Evolutionary conservation across 1,140 invertebrate species (phyloP), one percentile per base, ranked within the genome.

Genomic region (Drosophila sechellia): DNA sequence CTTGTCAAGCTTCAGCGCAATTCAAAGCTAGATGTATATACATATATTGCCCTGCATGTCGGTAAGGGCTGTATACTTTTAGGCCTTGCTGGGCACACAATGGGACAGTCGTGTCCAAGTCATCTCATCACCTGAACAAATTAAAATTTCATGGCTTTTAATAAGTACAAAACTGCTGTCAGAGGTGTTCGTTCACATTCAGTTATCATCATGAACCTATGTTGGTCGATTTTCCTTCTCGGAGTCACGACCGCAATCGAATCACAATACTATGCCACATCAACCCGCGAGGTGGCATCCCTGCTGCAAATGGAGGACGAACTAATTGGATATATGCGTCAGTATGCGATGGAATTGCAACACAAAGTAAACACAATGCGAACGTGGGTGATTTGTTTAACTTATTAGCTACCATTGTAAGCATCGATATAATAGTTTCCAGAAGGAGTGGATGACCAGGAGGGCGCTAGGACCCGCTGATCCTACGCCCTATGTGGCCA

Each of bases 251-350:
- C 8, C 20, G 39, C 25, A 5, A 3, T 6, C 15, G 17, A 25
- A 0, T 8, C 8, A 10, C 37, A 40, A 5, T 17, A 45, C 42
- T 60, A 46, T 53, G 81, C 55, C 72, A 69, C 60, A 42, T 84
- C 72, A 37, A 57, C 77, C 1, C 27, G 37, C 1, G 34, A 77
- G 3, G 35, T 66, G 49, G 13, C 37, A 0, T 6, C 37, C 1
- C 17, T 85, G 10, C 4, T 86, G 1, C 15, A 77, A 20, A 40
- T 64, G 4, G 81, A 85, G 27, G 59, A 86, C 48, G 46, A 74
- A 15, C 34, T 85, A 1, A 39, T 81, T 0, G 40, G 1, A 2
- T 25, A 56, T n/a, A 31, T 65, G 77, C 27, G 56, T 1, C 17
- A 66, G 2, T 70, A 74, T 35, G 64, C 54, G 6, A 10, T 5